Evolutionary conservation across 2,888 invertebrate genomes (phyloP), one percentile per base, ranked within the genome.

Genomic region (Synergus laeviventris): DNA sequence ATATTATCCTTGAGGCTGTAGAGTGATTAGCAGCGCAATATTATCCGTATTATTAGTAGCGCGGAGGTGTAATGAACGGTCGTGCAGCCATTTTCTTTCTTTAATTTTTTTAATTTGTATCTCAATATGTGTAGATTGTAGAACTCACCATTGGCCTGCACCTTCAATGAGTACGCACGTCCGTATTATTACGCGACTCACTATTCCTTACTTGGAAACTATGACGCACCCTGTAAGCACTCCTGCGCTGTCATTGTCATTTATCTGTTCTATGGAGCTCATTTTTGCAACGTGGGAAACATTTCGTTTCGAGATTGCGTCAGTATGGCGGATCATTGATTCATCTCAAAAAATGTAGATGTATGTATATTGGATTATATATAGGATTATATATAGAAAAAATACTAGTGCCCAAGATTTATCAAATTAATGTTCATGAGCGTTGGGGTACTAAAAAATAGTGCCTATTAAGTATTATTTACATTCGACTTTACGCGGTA

Each of bases 1-100:
- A 36, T n/a, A n/a, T 49, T 62, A 77, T 56, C 76, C 77, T 78
- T 60, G 80, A 70, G 39, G 54, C 31, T 36, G 14, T 56, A 49
- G 8, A 56, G 62, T 62, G 62, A 75, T 75, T 75, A 76, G 73
- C 62, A 39, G 64, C 14, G 21, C 39, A 14, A 14, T 64, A 64
- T 64, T 39, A 42, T 14, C 39, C 11, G 36, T 18, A 42, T 54
- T 31, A 54, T 73, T 54, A 49, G 73, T 73, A 49, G 31, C 49
- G 36, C 24, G 24, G 31, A 60, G 60, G 59, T 74, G 61, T 60
- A 74, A 74, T 60, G 74, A 60, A 61, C 74, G 42, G 49, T 64
- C 42, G 7, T 39, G 39, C 42, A 14, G 42, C 38, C 39, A 64
- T 64, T 64, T 64, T 39, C 14, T 64, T 64, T 39, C 21, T 39